Base-by-base conservation (phyloP, 2,888 invertebrate genomes). In the Pteria penguin region DNA sequence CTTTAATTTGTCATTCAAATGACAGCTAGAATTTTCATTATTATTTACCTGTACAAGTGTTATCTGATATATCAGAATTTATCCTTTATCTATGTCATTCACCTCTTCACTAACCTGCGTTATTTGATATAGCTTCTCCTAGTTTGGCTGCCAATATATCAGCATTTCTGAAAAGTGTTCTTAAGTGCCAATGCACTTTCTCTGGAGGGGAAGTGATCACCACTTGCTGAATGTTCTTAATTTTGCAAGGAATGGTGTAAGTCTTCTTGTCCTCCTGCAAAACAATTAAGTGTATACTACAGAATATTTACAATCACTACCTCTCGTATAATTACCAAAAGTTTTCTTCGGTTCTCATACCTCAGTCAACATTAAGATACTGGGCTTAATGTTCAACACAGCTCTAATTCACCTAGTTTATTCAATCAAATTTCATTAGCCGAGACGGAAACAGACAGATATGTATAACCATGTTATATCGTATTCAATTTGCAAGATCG, bases 131-230 rank as follows among this genome's bases (percentile, higher is more conserved):
- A 5, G 79, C 80, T 22, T 72, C 69, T 2, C 78, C 77, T 8
- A 84, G 67, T 63, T 78, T 75, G 14, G 76, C 69, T 2, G 81
- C 74, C 3, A 83, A 62, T 26, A 75, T 71, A 24, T 86, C 86
- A 32, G 81, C 74, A 73, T 83, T 84, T 55, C 83, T 73, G 3
- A 75, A 74, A 5, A 86, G 54, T 8, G 82, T 79, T 45, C 61
- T 70, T n/a, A 86, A 61, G 58, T 73, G 74, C 86, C 86, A 86
- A 24, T 63, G 1, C 8, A 77, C 71, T 68, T 79, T 82, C 5
- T 79, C 82, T n/a, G 70, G 65, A 4, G 74, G 73, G 24, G 72
- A 65, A 11, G 75, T 77, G 8, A 83, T 4, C 4, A 81, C 24
- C 24, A 63, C 71, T 3, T 57, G 58, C 18, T 77, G 55, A n/a